Percentiles rank a stretch among this genome's conserved stretches.
These are phyloP conservation scores for Euwallacea fornicatus DNA, from an alignment of 1,140 invertebrate species.

Conservation along the genomic window DNA sequence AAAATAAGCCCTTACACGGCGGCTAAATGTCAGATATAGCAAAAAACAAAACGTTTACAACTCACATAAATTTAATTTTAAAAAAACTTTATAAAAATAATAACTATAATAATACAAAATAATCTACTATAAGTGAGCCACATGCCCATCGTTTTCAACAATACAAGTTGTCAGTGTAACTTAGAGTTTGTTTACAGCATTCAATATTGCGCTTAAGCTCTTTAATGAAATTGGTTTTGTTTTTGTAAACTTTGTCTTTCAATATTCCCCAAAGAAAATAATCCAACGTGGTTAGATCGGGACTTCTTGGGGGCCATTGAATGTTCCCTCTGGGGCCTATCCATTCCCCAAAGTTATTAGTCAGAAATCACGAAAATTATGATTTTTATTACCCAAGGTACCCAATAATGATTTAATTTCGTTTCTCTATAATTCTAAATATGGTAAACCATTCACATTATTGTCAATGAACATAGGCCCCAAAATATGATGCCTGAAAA, in stretches of 20 bases:
- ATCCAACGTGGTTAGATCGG: neutral
- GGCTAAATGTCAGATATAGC: too few relatives aligned
- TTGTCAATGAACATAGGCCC: too few relatives aligned
- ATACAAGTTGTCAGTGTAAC: neutral
- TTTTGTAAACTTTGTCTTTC: slow-evolving; percentile 8
- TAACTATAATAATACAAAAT: slow-evolving; percentile 1
- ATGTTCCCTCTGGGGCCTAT: neutral
- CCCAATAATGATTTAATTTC: too few relatives aligned
- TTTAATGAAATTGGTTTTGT: neutral
- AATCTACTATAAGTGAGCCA: neutral
- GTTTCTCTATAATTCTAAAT: too few relatives aligned
- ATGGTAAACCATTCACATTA: too few relatives aligned
- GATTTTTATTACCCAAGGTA: too few relatives aligned
- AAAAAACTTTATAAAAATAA: neutral
- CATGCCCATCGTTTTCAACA: neutral
- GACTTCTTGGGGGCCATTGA: slow-evolving; percentile 1
- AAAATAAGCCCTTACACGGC: too few relatives aligned
- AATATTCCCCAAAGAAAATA: slow-evolving; percentile 8
- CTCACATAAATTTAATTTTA: neutral
- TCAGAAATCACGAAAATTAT: too few relatives aligned
- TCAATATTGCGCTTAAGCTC: neutral
- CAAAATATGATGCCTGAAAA: too few relatives aligned
- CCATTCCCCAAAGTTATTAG: slow-evolving; percentile 1
- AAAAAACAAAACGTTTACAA: too few relatives aligned
- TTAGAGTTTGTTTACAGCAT: neutral